Base-by-base conservation (phyloP, 2,113 vertebrate species). In the Verasper variegatus region DNA sequence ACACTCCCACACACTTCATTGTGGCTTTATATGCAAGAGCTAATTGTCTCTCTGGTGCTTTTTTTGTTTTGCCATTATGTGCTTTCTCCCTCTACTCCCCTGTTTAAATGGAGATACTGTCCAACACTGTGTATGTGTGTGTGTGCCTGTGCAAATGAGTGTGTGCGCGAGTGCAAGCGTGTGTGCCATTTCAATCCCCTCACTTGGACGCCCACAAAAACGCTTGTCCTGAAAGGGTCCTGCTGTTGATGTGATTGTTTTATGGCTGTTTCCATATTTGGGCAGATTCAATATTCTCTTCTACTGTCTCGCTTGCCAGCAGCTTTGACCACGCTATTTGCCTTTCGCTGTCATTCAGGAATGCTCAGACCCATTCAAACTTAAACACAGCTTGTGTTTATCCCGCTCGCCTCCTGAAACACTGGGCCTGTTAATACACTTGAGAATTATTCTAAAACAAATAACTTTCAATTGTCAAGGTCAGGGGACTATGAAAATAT, bases 41-140 rank as follows among this genome's bases (percentile, higher is more conserved):
- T 92, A 91, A 92, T 92, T 92, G 86, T 91, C 88, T 89, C 88
- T 88, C 82, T 87, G 84, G 82, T 86, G 89, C 86, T 86, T 88
- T 88, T 85, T 88, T 85, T 82, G 78, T 84, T 85, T 72, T 74
- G 76, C 83, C 80, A 80, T 90, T 82, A 70, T 82, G 82, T 78
- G 75, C 75, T 83, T 68, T 71, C 63, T 81, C 76, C 61, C 77
- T 73, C 75, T 26, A 49, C 83, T 69, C 74, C 76, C 57, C 76
- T 79, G 84, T 89, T 89, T 88, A 88, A 88, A 91, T 89, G 83
- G 82, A 83, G 87, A 90, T 88, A 83, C 82, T 76, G 84, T 76
- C 83, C 76, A 88, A 76, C 68, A n/a, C 64, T 68, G 57, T 74
- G 78, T 88, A 85, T 74, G 51, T 62, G 81, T 74, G 79, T 78